Evolutionary conservation across 2,797 vertebrate genomes (phyloP), one percentile per base, ranked within the genome.

Genomic region (Gallirallus australis): DNA sequence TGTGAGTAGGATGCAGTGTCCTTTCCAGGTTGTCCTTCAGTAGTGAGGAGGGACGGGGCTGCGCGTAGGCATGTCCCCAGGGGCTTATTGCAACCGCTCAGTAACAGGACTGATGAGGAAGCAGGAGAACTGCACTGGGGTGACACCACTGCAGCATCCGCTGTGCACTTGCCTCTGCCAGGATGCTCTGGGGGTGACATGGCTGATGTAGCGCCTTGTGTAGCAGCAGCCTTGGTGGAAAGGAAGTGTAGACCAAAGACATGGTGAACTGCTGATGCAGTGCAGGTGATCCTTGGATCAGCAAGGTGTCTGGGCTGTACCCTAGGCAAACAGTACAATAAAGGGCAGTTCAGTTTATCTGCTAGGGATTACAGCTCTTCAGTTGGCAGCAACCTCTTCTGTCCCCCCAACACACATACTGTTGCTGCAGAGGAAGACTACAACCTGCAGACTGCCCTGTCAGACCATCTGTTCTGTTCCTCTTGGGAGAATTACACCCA

Each of bases 11-110:
- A 42, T 37, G 90, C 80, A 33, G 92, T 0, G 70, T 82, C 93
- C 93, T 83, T 35, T 27, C 72, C 87, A 37, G 85, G 72, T 7
- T 65, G 96, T 24, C 92, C 95, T 92, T 92, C 93, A 68, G 7
- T 4, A 19, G 75, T 90, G 45, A 20, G 0, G 1, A 69, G 85
- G 82, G 70, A 15, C n/a, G 11, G 25, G 5, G 0, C 84, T n/a
- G 63, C 0, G 1, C 10, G 47, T 5, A 5, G 40, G 6, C 25
- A 40, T 9, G 27, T 89, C 90, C 92, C 75, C 21, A 3, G 64
- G 90, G 94, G 59, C 76, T 45, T 20, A 0, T 24, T 39, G 56
- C 7, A 31, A 15, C 45, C 0, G 1, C 12, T 4, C 30, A 2
- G 93, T 72, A 53, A 3, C 17, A 5, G 48, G 8, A 33, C 1